These are phyloP conservation scores for Melanostoma scalare DNA, from an alignment of 2,888 invertebrate species.

Conservation along the genomic window DNA sequence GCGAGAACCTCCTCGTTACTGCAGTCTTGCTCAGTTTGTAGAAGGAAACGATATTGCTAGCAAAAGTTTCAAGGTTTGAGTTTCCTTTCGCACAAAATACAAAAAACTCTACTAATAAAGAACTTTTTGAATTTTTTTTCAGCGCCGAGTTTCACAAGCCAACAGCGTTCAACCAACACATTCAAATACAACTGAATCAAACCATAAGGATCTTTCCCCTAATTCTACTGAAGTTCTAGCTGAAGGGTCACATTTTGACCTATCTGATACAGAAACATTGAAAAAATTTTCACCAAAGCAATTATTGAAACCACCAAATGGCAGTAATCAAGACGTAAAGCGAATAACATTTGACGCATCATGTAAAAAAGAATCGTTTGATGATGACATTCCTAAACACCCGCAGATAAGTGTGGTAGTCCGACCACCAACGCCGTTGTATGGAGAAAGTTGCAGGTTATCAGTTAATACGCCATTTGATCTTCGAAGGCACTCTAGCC, in stretches of 20 bases:
- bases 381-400: conserved; percentile 82
- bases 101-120: neutral
- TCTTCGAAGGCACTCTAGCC: conserved; percentile 82
- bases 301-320: conserved; percentile 47
- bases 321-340: conserved; percentile 79
- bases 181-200: conserved; percentile 70
- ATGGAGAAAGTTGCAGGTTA: conserved; percentile 84
- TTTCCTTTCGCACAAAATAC: neutral
- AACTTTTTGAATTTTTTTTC: conserved; percentile 42
- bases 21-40: conserved; percentile 91
- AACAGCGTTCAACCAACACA: conserved; percentile 40
- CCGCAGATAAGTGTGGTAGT: conserved; percentile 89
- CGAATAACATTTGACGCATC: conserved; percentile 83
- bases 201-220: conserved; percentile 77
- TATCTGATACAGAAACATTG: conserved; percentile 70
- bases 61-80: conserved; percentile 86
- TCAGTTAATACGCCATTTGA: conserved; percentile 79
- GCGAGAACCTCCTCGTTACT: conserved; percentile 86
- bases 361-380: conserved; percentile 82
- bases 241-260: conserved; percentile 73
- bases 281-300: conserved; percentile 42
- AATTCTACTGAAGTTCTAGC: conserved; percentile 54
- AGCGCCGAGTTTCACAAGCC: conserved; percentile 72
- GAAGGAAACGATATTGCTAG: conserved; percentile 92
- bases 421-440: conserved; percentile 89